phyloP scores from a whole-genome alignment of 2,888 invertebrate species.

The Drosophila eohydei region DNA sequence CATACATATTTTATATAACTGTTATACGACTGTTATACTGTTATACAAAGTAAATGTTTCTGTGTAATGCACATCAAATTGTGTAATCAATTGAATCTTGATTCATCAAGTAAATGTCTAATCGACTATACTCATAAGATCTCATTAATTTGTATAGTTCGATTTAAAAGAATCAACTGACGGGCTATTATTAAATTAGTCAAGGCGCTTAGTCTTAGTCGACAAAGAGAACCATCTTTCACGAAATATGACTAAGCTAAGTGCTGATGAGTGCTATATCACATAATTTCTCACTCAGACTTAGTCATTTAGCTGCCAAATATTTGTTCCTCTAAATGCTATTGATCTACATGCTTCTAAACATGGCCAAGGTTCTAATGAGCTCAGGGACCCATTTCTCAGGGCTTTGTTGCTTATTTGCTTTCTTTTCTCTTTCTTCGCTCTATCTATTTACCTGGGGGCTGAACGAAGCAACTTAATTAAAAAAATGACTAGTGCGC shows the following conservation, averaged over 20 bases:
- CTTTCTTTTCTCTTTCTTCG: not conserved
- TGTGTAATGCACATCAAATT: not conserved
- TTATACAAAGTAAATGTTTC: no score
- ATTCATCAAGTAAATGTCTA: not conserved
- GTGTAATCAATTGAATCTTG: not conserved
- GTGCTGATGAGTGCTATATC: not conserved
- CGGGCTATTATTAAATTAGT: not conserved
- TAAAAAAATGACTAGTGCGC: slow-evolving; percentile 35
- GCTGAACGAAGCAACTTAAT: slow-evolving; percentile 52
- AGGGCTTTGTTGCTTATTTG: slow-evolving; percentile 25
- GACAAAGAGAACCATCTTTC: not conserved
- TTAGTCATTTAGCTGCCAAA: slow-evolving; percentile 6
- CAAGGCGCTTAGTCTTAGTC: not conserved
- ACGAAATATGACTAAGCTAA: not conserved
- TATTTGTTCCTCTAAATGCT: not conserved
- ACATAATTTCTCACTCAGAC: slow-evolving; percentile 5
- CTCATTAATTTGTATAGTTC: not conserved
- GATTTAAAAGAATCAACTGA: no score
- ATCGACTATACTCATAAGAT: not conserved
- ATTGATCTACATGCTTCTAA: slow-evolving; percentile 17
- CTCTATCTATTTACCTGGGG: slow-evolving; percentile 22
- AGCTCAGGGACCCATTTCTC: slow-evolving; percentile 10
- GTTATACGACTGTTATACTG: not conserved
- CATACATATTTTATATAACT: not conserved
- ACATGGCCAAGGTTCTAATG: slow-evolving; percentile 8